These are phyloP conservation scores for Chymomyza caudatula DNA, from an alignment of 2,888 invertebrate genomes.

Conservation along the genomic window DNA sequence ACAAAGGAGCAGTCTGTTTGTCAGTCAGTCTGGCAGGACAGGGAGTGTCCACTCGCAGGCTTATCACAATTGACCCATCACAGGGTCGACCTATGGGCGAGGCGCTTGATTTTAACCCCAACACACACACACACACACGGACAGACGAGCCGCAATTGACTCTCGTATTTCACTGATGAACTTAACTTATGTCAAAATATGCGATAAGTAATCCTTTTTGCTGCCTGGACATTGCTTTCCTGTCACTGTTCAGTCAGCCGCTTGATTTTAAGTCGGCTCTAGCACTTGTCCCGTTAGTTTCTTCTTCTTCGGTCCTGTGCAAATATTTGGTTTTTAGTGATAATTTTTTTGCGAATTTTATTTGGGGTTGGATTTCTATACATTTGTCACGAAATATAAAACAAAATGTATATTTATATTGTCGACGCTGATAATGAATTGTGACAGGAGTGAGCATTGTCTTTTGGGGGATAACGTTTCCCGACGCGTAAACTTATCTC, in stretches of 20 bases:
- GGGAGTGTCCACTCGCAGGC: conserved; percentile 34
- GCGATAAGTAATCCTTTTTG: conserved; percentile 76
- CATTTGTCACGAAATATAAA: conserved; percentile 69
- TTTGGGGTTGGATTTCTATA: conserved; percentile 45
- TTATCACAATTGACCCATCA: conserved; percentile 72
- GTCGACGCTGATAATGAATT: conserved; percentile 59
- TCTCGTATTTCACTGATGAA: conserved; percentile 74
- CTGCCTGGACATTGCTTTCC: conserved; percentile 35
- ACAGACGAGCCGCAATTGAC: conserved; percentile 52
- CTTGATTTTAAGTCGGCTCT: conserved; percentile 31
- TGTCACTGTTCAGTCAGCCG: neutral
- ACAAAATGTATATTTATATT: conserved; percentile 63
- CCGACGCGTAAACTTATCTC: neutral
- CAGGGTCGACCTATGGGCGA: conserved; percentile 26
- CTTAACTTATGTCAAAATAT: conserved; percentile 75
- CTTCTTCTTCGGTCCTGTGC: conserved; percentile 43
- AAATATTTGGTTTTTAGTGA: conserved; percentile 67
- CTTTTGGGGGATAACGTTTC: neutral
- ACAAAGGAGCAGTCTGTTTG: conserved; percentile 56
- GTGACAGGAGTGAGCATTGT: conserved; percentile 45
- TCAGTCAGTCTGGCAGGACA: conserved; percentile 15
- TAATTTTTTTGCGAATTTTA: conserved; percentile 45
- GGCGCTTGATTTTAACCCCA: conserved; percentile 39
- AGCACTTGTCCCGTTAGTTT: conserved; percentile 16
- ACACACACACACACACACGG: conserved; percentile 21